Evolutionary conservation across 2,888 invertebrate genomes (phyloP), one percentile per base, ranked within the genome.

Genomic region (Saturnia pavonia): DNA sequence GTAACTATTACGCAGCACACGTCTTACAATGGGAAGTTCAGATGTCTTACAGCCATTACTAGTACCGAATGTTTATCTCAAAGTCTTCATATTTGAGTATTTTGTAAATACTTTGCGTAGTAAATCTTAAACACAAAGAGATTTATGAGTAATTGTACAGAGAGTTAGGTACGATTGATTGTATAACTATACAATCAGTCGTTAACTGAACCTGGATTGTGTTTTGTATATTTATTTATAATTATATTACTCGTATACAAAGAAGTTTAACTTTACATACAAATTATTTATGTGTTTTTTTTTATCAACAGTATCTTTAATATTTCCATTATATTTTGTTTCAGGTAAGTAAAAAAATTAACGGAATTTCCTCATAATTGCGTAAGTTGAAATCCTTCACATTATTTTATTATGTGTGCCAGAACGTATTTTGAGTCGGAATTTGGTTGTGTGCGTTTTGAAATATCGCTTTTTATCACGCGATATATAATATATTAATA

Each of bases 341-440:
- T n/a, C 65, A 65, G 65, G 65, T 65, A 65, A 65, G 65, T 40
- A n/a, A 34, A 40, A 34, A n/a, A 40, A 40, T 12, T 40, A 65
- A n/a, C 11, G n/a, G n/a, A 40, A 65, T 65, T 65, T 65, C 65
- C 65, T 65, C n/a, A 65, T 40, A 65, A 65, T 40, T 65, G 22
- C 19, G 65, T 65, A 65, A 65, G 65, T 40, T 65, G 40, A 22
- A 40, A 34, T 60, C 22, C 0, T 65, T 65, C 12, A 40, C 19
- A 65, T 65, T 19, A 65, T 40, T 34, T 40, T 40, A 65, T 11
- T 34, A 11, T 65, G 9, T 60, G 57, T 60, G 25, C 65, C n/a
- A 16, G 65, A 40, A 65, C 40, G n/a, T 65, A n/a, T n/a, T 65
- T 40, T 9, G n/a, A 16, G 19, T 19, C 40, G 40, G 65, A 40